A percentile compares a stretch with the other conserved stretches of the same genome.
Evolutionary conservation across 2,113 vertebrate genomes (phyloP).

Genomic region (Sinocyclocheilus anophthalmus): DNA sequence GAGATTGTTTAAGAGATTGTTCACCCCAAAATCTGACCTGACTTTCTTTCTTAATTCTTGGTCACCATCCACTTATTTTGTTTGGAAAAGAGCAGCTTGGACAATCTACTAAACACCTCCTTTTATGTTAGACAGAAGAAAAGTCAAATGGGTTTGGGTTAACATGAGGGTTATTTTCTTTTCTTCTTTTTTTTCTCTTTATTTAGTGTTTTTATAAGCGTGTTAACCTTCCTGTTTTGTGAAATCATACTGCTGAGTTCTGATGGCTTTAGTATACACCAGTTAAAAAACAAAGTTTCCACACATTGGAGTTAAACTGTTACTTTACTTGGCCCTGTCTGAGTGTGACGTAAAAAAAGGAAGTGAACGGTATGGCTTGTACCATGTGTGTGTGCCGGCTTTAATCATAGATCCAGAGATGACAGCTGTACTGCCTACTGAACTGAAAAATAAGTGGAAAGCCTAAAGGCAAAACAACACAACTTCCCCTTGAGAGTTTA

Average conservation of each 20-base stretch:
- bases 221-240: not conserved
- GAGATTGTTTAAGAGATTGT: not conserved
- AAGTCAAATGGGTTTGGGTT: too few relatives aligned
- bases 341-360: slow-evolving; percentile 8
- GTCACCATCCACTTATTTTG: too few relatives aligned
- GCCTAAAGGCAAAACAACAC: not conserved
- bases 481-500: not conserved
- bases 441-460: slow-evolving; percentile 24
- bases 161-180: too few relatives aligned
- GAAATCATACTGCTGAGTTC: not conserved
- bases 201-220: not conserved
- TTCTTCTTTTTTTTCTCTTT: too few relatives aligned
- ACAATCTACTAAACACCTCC: too few relatives aligned
- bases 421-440: slow-evolving; percentile 9
- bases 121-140: too few relatives aligned
- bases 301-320: slow-evolving; percentile 16
- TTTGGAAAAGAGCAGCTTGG: too few relatives aligned
- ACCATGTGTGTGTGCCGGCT: not conserved
- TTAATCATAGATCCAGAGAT: not conserved
- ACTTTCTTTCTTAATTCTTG: too few relatives aligned
- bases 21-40: not conserved
- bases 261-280: not conserved
- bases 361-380: not conserved
- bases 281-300: not conserved
- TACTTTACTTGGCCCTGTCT: not conserved